Conservation (phyloP, 2,797 vertebrate species). For the Perodicticus potto region DNA sequence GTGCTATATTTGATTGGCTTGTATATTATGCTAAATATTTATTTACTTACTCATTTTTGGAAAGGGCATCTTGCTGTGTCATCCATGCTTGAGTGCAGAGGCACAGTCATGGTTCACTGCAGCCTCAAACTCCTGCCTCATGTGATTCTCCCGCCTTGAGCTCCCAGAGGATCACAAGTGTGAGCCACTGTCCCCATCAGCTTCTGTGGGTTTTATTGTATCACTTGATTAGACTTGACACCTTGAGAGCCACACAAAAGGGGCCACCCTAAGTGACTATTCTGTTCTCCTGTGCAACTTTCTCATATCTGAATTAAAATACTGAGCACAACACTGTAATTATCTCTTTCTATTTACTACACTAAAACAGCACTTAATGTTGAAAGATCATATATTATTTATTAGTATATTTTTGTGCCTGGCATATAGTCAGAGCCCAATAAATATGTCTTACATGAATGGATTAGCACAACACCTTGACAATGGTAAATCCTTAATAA, state of each 20-base stretch:
- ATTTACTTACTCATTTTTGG: neutral
- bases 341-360: neutral
- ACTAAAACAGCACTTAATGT: neutral
- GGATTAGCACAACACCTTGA: neutral
- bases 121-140: neutral
- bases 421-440: neutral
- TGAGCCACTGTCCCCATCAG: neutral
- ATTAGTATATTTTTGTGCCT: neutral
- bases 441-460: neutral
- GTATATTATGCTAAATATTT: neutral
- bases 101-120: neutral
- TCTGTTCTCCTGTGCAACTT: neutral
- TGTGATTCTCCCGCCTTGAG: neutral
- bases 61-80: neutral
- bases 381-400: constrained; percentile 30
- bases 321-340: neutral
- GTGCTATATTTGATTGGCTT: neutral
- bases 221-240: neutral
- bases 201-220: neutral
- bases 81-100: neutral
- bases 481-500: neutral
- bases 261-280: neutral
- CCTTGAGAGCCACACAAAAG: neutral
- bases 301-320: constrained; percentile 16
- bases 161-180: neutral